Evolutionary conservation across 2,113 vertebrate species (phyloP).

Genomic region (Grammomys surdaster): DNA sequence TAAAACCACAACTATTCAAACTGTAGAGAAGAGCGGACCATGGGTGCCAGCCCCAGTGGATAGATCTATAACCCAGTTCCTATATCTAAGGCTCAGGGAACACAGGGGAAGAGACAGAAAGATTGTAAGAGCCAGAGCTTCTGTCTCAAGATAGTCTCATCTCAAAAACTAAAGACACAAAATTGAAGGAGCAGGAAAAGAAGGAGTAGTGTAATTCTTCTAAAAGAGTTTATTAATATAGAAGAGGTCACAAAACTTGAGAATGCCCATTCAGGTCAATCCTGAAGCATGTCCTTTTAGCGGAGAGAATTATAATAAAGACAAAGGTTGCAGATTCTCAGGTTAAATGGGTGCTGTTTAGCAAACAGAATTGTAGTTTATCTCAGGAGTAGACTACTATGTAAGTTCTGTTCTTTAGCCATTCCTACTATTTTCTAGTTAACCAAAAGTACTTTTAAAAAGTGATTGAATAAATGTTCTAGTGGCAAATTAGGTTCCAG

Average conservation of each 20-base stretch:
- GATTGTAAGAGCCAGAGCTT: not conserved
- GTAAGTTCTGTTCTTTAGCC: not conserved
- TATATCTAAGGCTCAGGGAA: not conserved
- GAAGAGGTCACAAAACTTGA: not conserved
- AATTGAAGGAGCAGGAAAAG: not conserved
- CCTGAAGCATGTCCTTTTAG: not conserved
- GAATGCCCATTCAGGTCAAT: not conserved
- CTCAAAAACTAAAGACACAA: not conserved
- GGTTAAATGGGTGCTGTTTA: not conserved
- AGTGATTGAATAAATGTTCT: constrained; percentile 62
- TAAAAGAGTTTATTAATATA: not conserved
- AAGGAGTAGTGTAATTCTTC: not conserved
- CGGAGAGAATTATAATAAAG: not conserved
- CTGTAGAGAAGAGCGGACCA: not conserved
- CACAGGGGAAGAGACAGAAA: not conserved
- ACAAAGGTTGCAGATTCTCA: not conserved
- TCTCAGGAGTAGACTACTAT: not conserved
- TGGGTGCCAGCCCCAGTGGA: not conserved
- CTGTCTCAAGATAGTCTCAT: not conserved
- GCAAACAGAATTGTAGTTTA: not conserved
- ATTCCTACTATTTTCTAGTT: not conserved
- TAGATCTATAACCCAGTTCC: not conserved
- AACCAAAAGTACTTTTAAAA: constrained; percentile 38
- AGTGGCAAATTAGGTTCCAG: constrained; percentile 52
- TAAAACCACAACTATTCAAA: not conserved